phyloP scores from a whole-genome alignment of 2,888 invertebrate species.

The Cryptus armator region DNA sequence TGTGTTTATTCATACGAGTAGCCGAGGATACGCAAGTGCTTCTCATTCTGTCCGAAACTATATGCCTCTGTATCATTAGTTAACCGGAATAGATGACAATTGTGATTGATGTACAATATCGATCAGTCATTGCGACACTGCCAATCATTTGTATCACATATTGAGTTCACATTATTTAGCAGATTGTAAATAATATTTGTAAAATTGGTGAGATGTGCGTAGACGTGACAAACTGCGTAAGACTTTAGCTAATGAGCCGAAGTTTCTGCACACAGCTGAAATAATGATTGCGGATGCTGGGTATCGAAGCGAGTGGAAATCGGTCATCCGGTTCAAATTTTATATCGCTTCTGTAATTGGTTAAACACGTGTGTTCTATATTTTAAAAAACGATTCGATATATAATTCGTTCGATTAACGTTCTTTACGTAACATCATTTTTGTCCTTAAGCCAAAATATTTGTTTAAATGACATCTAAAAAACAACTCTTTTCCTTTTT shows the following conservation, averaged over 20 bases:
- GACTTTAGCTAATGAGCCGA: not conserved
- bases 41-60: too few species aligned
- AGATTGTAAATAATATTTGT: not conserved
- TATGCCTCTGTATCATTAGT: too few species aligned
- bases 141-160: too few species aligned
- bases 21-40: too few species aligned
- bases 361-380: not conserved
- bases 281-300: conserved; percentile 5
- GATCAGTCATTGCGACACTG: too few species aligned
- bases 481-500: not conserved
- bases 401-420: not conserved
- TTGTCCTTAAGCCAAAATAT: not conserved
- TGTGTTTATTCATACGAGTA: too few species aligned
- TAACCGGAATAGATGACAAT: too few species aligned
- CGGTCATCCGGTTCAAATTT: not conserved
- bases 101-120: too few species aligned
- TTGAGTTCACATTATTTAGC: not conserved
- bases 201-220: not conserved
- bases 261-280: conserved; percentile 14
- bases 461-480: not conserved
- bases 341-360: not conserved
- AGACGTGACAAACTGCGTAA: not conserved
- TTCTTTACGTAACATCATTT: not conserved
- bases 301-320: conserved; percentile 15
- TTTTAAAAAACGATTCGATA: not conserved